These are phyloP conservation scores for Eupeodes latifasciatus DNA, from an alignment of 2,888 invertebrate species.

Conservation along the genomic window DNA sequence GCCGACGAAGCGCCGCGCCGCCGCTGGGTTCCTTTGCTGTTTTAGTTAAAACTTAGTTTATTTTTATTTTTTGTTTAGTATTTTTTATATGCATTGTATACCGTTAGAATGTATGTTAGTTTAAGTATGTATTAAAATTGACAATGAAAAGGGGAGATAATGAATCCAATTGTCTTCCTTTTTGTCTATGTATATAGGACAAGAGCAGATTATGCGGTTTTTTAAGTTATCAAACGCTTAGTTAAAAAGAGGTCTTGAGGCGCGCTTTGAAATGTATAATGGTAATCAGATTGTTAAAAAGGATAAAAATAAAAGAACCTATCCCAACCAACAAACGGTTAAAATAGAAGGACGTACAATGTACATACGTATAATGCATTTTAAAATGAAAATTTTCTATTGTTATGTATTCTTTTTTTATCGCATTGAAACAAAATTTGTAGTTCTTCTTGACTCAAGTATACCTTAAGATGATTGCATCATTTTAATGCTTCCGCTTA, in stretches of 20 bases:
- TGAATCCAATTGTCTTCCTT: constrained; percentile 58
- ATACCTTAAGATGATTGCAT: too few relatives aligned
- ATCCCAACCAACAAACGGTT: neutral
- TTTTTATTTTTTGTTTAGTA: neutral
- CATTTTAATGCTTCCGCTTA: too few relatives aligned
- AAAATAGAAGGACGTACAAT: neutral
- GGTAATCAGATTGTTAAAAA: constrained; percentile 10
- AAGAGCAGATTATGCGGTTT: constrained; percentile 39
- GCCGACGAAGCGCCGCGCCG: constrained; percentile 16
- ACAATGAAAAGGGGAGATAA: constrained; percentile 48
- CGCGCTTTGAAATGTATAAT: neutral
- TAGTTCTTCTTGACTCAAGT: too few relatives aligned
- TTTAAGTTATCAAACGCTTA: constrained; percentile 9
- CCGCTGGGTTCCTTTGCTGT: too few relatives aligned
- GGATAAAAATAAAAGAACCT: neutral
- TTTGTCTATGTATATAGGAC: constrained; percentile 36
- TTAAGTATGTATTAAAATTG: constrained; percentile 38
- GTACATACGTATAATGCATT: too few relatives aligned
- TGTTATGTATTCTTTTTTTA: too few relatives aligned
- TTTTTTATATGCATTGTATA: neutral
- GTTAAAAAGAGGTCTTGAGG: constrained; percentile 13
- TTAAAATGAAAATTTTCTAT: too few relatives aligned
- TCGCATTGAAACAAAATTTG: too few relatives aligned
- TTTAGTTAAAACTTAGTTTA: constrained; percentile 28
- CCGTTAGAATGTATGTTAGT: constrained; percentile 13